These are phyloP conservation scores for Clarias gariepinus DNA, from an alignment of 2,113 vertebrate genomes.

Conservation along the genomic window DNA sequence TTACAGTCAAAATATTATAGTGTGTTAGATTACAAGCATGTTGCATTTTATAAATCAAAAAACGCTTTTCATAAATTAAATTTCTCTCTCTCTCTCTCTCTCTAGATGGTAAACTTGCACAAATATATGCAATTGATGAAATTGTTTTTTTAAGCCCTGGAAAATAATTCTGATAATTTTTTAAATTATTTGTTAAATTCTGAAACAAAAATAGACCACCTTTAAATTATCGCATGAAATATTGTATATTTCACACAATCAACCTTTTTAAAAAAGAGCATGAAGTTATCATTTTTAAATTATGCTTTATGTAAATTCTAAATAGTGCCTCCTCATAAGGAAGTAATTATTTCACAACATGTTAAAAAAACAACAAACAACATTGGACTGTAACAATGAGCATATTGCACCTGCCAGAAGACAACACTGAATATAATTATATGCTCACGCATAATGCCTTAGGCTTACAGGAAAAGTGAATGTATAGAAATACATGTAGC, in stretches of 20 bases:
- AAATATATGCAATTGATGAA: not conserved
- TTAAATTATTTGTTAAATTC: not conserved
- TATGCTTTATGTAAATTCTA: not conserved
- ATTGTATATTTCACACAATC: not conserved
- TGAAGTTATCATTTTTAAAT: not conserved
- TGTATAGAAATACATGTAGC: constrained; percentile 44
- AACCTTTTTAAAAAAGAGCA: not conserved
- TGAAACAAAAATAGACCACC: not conserved
- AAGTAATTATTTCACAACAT: constrained; percentile 12
- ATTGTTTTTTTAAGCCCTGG: not conserved
- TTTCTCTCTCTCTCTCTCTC: no score
- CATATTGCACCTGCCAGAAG: not conserved
- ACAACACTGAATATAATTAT: not conserved
- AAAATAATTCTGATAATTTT: not conserved
- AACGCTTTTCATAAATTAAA: not conserved
- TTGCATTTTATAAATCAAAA: not conserved
- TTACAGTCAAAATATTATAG: not conserved
- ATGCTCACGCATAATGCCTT: not conserved
- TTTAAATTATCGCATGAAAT: not conserved
- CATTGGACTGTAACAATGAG: not conserved
- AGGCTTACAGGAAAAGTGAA: not conserved
- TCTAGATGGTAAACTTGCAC: not conserved
- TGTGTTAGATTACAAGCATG: not conserved
- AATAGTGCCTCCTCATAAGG: not conserved
- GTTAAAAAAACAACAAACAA: constrained; percentile 6